Percentiles rank a stretch among this genome's conserved stretches.
These are phyloP conservation scores for Saguinus imperator DNA, from an alignment of 2,113 vertebrate genomes.

Conservation along the genomic window DNA sequence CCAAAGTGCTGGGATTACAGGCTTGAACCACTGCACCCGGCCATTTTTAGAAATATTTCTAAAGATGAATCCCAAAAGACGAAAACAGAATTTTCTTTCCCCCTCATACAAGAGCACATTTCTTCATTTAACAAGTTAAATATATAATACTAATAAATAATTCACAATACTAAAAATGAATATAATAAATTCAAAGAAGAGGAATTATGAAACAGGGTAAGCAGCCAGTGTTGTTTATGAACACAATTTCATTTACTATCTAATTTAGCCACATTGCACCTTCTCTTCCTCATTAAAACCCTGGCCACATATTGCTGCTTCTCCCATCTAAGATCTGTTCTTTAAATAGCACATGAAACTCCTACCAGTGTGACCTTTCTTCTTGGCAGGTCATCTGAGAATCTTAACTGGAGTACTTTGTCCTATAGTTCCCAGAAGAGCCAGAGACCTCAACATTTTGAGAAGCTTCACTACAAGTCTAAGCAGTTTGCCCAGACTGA, in stretches of 20 bases:
- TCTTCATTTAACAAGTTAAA: constrained; percentile 51
- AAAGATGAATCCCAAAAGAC: neutral
- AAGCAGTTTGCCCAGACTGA: neutral
- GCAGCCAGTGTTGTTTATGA: neutral
- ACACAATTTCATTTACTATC: constrained; percentile 14
- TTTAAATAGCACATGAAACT: constrained; percentile 50
- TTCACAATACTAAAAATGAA: constrained; percentile 53
- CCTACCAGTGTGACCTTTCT: constrained; percentile 23
- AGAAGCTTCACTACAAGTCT: constrained; percentile 22
- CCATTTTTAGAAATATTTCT: constrained; percentile 8
- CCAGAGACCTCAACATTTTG: constrained; percentile 28
- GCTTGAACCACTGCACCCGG: too few species aligned
- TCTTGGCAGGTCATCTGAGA: constrained; percentile 49
- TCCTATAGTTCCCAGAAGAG: constrained; percentile 31
- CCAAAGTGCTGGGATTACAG: too few species aligned
- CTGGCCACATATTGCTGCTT: neutral
- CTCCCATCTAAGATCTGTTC: neutral
- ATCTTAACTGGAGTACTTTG: constrained; percentile 30
- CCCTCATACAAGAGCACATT: neutral
- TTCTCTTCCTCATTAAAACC: constrained; percentile 20
- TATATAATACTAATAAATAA: constrained; percentile 59
- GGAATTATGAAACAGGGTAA: constrained; percentile 1
- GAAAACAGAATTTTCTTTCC: neutral
- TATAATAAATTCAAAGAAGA: constrained; percentile 32
- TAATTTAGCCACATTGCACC: neutral